Conservation (phyloP, 2,797 vertebrate genomes). For the Chelmon rostratus region DNA sequence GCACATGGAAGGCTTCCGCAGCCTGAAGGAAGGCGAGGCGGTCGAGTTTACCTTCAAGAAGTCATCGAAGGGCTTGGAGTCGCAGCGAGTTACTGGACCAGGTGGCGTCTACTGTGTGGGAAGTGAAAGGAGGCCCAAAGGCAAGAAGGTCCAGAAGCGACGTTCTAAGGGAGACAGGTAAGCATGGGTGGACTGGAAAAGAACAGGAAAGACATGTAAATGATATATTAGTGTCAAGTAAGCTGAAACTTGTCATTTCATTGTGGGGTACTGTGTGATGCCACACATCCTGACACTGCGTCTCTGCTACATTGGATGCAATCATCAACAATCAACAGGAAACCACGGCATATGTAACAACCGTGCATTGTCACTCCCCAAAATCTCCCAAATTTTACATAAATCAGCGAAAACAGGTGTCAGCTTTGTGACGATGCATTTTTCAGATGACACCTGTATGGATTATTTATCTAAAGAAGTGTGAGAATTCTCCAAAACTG, state of each 20-base stretch:
- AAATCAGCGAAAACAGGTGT: background rate
- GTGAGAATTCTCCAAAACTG: background rate
- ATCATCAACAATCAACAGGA: background rate
- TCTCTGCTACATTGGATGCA: background rate
- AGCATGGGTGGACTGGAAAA: conserved; percentile 30
- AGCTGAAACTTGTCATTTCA: background rate
- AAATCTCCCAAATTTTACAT: background rate
- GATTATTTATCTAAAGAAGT: background rate
- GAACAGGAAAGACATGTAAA: background rate
- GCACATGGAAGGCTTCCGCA: conserved; percentile 98
- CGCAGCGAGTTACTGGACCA: conserved; percentile 93
- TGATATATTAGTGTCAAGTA: background rate
- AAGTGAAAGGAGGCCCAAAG: conserved; percentile 95
- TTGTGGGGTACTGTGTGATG: background rate
- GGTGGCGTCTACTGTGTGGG: conserved; percentile 93
- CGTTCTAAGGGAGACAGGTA: conserved; percentile 95
- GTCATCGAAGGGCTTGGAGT: conserved; percentile 95
- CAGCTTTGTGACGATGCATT: background rate
- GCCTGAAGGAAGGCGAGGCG: conserved; percentile 95
- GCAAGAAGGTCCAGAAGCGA: conserved; percentile 94
- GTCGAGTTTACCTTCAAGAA: conserved; percentile 98
- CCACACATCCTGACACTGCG: background rate
- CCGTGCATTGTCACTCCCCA: background rate
- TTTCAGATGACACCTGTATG: background rate
- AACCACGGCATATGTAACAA: background rate